Evolutionary conservation across 2,113 vertebrate genomes (phyloP), one percentile per base, ranked within the genome.

Genomic region (Megaleporinus macrocephalus): DNA sequence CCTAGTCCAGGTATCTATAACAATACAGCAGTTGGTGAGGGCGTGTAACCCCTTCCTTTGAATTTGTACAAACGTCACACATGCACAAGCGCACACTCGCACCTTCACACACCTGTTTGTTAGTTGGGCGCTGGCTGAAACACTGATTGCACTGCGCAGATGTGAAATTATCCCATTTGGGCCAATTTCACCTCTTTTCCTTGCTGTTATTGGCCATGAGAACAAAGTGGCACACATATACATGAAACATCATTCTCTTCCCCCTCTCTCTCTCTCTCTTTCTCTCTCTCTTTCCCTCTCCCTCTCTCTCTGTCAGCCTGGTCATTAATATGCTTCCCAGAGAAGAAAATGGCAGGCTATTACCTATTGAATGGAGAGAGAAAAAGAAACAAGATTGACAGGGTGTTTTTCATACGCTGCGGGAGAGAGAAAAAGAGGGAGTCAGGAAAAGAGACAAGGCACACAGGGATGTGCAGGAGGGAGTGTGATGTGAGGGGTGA

Each of bases 131-230:
- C 70, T 65, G 73, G 68, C 61, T 68, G n/a, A 68, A 69, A 77
- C 78, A 86, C 82, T 80, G 70, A 86, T 81, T 86, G 69, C 79
- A 81, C 83, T 73, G 82, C 80, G 73, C 84, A 87, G 80, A 78
- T 89, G 61, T 84, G 44, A 86, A 86, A 86, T 85, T 81, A 86
- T 78, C 70, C 81, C 59, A 86, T 81, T 86, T 68, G 68, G 78
- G 62, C 78, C 79, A 86, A 86, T 83, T 86, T 78, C 62, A 73
- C 66, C 68, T 80, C 62, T 86, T 86, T 83, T 81, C 76, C 84
- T 76, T 33, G 73, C 78, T 73, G 73, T 80, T 84, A 81, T 63
- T 73, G 84, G 73, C 81, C 80, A 77, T 86, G 78, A 53, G 81
- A 68, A 83, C 81, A 81, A 83, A 83, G 85, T 83, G 78, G 47